phyloP scores from a whole-genome alignment of 2,888 invertebrate genomes.

The Cremastinae sp. region DNA sequence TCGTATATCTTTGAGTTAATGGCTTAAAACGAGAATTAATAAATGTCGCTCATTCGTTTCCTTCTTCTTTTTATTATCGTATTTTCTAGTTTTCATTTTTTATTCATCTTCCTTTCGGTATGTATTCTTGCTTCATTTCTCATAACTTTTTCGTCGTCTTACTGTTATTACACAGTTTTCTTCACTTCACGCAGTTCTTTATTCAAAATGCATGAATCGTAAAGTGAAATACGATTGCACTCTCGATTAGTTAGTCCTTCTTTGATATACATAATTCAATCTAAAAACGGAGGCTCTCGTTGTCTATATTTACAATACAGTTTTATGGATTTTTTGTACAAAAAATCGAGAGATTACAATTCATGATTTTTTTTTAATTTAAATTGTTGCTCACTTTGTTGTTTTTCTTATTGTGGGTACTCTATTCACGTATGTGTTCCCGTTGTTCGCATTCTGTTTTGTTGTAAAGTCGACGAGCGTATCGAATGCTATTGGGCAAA shows the following conservation, averaged over 20 bases:
- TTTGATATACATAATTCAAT: slow-evolving; percentile 51
- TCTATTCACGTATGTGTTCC: slow-evolving; percentile 6
- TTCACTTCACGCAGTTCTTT: slow-evolving; percentile 26
- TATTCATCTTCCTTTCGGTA: slow-evolving; percentile 8
- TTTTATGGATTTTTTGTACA: slow-evolving; percentile 65
- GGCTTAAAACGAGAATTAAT: slow-evolving; percentile 60
- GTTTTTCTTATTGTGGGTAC: background rate
- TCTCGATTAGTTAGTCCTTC: slow-evolving; percentile 55
- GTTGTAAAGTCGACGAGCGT: slow-evolving; percentile 43
- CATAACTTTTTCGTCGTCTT: slow-evolving; percentile 7
- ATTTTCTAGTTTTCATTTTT: background rate
- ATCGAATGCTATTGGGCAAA: slow-evolving; percentile 50
- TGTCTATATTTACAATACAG: slow-evolving; percentile 76
- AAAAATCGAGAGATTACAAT: slow-evolving; percentile 55
- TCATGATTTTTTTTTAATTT: background rate
- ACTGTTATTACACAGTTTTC: slow-evolving; percentile 40
- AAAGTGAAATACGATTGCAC: slow-evolving; percentile 69
- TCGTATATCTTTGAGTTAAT: slow-evolving; percentile 66
- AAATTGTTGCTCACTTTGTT: background rate
- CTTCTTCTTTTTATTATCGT: slow-evolving; percentile 4
- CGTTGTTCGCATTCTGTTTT: slow-evolving; percentile 15
- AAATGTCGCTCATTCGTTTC: slow-evolving; percentile 45
- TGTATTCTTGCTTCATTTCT: slow-evolving; percentile 25
- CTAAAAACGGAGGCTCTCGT: slow-evolving; percentile 67
- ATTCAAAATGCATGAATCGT: slow-evolving; percentile 50